A percentile compares a stretch with the other conserved stretches of the same genome.
phyloP scores from a whole-genome alignment of 92 coral and sea anemone species.

The Plumapathes pennacea region DNA sequence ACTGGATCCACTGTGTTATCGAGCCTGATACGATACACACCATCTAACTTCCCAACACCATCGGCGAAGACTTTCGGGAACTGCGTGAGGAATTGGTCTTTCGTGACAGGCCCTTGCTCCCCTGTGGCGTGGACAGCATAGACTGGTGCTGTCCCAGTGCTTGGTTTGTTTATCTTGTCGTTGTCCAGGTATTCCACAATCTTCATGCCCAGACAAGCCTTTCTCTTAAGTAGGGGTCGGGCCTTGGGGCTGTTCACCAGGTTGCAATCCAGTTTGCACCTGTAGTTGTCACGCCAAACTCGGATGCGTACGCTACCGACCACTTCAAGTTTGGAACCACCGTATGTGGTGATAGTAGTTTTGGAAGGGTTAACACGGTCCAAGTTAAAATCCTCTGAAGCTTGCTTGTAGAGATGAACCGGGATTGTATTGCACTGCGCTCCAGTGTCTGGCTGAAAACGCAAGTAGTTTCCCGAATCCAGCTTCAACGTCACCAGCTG shows the following conservation, averaged over 20 bases:
- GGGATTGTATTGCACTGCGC: conserved; percentile 16
- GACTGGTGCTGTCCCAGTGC: conserved; percentile 16
- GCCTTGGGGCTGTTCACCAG: conserved; percentile 9
- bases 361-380: not conserved
- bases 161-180: conserved; percentile 10
- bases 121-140: conserved; percentile 7
- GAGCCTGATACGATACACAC: conserved; percentile 33
- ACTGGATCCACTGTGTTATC: conserved; percentile 34
- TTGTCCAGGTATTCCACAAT: conserved; percentile 9
- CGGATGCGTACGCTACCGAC: conserved; percentile 8
- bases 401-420: conserved; percentile 19
- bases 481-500: not conserved
- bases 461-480: conserved; percentile 2
- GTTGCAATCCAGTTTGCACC: not conserved
- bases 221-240: conserved; percentile 1
- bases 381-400: conserved; percentile 1
- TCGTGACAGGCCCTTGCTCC: conserved; percentile 15
- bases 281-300: conserved; percentile 12
- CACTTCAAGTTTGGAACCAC: conserved; percentile 5
- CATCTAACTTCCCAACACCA: conserved; percentile 28
- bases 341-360: conserved; percentile 6
- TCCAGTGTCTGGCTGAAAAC: conserved; percentile 6
- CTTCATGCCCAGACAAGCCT: conserved; percentile 13
- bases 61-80: conserved; percentile 43
- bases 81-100: conserved; percentile 37